Evolutionary conservation across 2,888 invertebrate species (phyloP), one percentile per base, ranked within the genome.

Genomic region (Phorcus lineatus): DNA sequence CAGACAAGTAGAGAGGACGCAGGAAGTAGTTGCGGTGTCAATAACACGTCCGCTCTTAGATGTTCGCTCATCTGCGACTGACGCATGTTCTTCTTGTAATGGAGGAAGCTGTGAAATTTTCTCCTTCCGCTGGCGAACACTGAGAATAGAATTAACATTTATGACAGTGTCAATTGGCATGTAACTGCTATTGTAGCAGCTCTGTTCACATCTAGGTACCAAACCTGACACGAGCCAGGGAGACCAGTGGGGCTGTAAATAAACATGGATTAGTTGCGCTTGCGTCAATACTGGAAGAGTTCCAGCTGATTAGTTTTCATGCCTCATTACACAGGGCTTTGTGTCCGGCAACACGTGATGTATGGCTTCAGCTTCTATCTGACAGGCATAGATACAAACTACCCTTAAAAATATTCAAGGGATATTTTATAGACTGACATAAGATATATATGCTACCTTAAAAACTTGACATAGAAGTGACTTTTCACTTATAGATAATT

Each of bases 1-100:
- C 3, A 7, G 31, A 67, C 31, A 19, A 36, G 31, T 70, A 36
- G 36, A 31, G 40, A 70, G 28, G 40, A 6, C n/a, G 31, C 40
- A 19, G 70, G 70, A 70, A 70, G 70, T 31, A n/a, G 70, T 70
- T 70, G 40, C n/a, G 40, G 70, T 70, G 70, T 70, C 31, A 70
- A 70, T 70, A 36, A 36, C 40, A 36, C 19, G 36, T 36, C 36
- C n/a, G 36, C 17, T 40, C 70, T 70, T 70, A 40, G 28, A 19
- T 17, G 70, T 40, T 13, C 31, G 36, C 40, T 70, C 70, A 31
- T 16, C 31, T 70, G 70, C 28, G 40, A 70, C 36, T 36, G 40
- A 36, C 70, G 36, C 19, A 36, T 31, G 31, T 36, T 36, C 17
- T 36, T 16, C 70, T 36, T 36, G 31, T 36, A 31, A 17, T 16